These are phyloP conservation scores for Crematogaster levior DNA, from an alignment of 2,888 invertebrate genomes.

Conservation along the genomic window DNA sequence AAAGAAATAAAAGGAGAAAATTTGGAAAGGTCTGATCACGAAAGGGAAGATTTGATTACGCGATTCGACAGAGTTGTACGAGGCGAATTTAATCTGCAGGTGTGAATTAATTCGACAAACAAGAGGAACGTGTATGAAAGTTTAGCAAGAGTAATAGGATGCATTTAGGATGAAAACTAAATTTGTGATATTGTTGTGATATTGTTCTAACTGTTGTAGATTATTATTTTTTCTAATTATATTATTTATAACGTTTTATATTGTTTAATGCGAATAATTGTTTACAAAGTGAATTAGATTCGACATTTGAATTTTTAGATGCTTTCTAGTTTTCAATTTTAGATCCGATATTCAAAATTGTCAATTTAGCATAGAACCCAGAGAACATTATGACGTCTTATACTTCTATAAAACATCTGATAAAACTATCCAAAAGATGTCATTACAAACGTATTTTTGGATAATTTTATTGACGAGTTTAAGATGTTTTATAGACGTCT, in stretches of 20 bases:
- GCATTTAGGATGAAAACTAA: neutral
- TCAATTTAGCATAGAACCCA: neutral
- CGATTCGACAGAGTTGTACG: conserved; percentile 80
- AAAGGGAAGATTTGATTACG: conserved; percentile 81
- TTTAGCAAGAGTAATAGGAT: neutral
- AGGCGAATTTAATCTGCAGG: conserved; percentile 76
- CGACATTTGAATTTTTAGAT: neutral
- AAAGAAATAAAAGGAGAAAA: conserved; percentile 73
- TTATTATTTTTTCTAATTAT: neutral
- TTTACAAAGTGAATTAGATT: neutral
- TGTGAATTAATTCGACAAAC: conserved; percentile 61
- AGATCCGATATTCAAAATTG: neutral
- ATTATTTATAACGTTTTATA: neutral
- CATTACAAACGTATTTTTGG: too few species aligned
- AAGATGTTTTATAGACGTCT: too few species aligned
- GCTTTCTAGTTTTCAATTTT: neutral
- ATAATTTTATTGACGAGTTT: too few species aligned
- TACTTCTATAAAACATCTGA: too few species aligned
- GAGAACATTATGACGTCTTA: too few species aligned
- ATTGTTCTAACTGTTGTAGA: neutral
- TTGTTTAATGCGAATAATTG: too few species aligned
- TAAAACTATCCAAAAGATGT: too few species aligned
- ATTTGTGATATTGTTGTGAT: neutral
- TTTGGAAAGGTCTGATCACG: conserved; percentile 48
- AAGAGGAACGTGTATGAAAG: neutral